These are phyloP conservation scores for Miniopterus natalensis DNA, from an alignment of 2,113 vertebrate species.

Conservation along the genomic window DNA sequence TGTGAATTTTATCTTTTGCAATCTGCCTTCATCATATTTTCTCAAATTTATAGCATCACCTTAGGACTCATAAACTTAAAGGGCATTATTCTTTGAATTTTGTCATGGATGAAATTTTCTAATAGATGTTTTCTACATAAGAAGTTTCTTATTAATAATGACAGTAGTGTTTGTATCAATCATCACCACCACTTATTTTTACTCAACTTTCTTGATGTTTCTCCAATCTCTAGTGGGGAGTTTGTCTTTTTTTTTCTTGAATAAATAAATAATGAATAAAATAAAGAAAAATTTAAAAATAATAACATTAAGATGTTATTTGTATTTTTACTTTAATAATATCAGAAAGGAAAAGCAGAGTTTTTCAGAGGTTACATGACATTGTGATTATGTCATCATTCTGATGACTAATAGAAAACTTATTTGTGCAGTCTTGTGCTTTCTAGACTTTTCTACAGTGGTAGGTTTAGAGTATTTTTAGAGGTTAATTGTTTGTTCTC, in stretches of 20 bases:
- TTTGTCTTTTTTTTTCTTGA: conserved; percentile 30
- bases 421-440: neutral
- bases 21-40: conserved; percentile 36
- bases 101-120: conserved; percentile 30
- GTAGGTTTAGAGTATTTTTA: neutral
- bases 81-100: conserved; percentile 51
- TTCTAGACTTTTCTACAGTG: neutral
- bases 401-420: neutral
- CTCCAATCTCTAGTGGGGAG: neutral
- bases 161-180: neutral
- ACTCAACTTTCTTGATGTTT: neutral
- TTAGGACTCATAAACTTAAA: conserved; percentile 37
- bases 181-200: neutral
- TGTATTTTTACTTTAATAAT: neutral
- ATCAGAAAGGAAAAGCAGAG: neutral
- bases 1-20: conserved; percentile 14
- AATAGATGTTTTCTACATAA: conserved; percentile 9
- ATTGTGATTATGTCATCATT: neutral
- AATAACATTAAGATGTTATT: neutral
- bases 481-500: neutral
- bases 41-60: neutral
- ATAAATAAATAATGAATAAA: neutral
- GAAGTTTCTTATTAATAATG: conserved; percentile 34
- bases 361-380: neutral
- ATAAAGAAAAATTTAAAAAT: too few species aligned